Percentiles rank a stretch among this genome's conserved stretches.
phyloP scores from a whole-genome alignment of 2,888 invertebrate genomes.

The Taenaris catops region DNA sequence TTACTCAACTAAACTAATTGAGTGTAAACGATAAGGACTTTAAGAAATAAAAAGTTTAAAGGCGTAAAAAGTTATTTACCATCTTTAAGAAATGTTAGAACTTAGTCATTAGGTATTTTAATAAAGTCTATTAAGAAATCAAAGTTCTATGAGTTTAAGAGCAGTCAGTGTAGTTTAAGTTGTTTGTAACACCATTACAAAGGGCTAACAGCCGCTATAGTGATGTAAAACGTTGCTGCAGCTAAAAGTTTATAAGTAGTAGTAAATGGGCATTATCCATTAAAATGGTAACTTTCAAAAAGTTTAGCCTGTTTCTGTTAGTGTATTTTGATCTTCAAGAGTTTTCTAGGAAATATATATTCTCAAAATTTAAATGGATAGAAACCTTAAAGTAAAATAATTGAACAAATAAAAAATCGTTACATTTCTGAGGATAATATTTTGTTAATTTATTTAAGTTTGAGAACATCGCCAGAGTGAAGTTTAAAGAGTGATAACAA shows the following conservation, averaged over 20 bases:
- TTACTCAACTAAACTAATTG: too few relatives aligned
- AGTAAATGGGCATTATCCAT: slow-evolving; percentile 48
- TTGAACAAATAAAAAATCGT: slow-evolving; percentile 5
- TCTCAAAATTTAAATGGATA: slow-evolving; percentile 1
- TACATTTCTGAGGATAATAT: not conserved
- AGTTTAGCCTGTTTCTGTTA: slow-evolving; percentile 39
- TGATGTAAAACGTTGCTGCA: slow-evolving; percentile 38
- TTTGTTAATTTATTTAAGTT: slow-evolving; percentile 5
- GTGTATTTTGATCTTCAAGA: slow-evolving; percentile 14
- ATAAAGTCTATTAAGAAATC: too few relatives aligned
- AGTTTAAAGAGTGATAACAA: too few relatives aligned
- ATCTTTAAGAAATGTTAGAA: too few relatives aligned
- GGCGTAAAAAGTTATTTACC: too few relatives aligned
- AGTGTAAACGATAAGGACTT: too few relatives aligned
- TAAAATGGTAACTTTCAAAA: slow-evolving; percentile 55
- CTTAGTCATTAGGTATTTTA: not conserved
- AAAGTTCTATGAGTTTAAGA: too few relatives aligned
- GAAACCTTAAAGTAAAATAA: too few relatives aligned
- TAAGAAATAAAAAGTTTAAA: too few relatives aligned
- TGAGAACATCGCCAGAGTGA: too few relatives aligned
- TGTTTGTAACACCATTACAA: too few relatives aligned
- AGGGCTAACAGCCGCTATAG: slow-evolving; percentile 20
- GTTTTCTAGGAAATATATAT: slow-evolving; percentile 6
- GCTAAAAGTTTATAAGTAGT: slow-evolving; percentile 22
- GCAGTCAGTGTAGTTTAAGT: too few relatives aligned